Conservation (phyloP, 1,140 invertebrate species). For the Sitobion miscanthi region DNA sequence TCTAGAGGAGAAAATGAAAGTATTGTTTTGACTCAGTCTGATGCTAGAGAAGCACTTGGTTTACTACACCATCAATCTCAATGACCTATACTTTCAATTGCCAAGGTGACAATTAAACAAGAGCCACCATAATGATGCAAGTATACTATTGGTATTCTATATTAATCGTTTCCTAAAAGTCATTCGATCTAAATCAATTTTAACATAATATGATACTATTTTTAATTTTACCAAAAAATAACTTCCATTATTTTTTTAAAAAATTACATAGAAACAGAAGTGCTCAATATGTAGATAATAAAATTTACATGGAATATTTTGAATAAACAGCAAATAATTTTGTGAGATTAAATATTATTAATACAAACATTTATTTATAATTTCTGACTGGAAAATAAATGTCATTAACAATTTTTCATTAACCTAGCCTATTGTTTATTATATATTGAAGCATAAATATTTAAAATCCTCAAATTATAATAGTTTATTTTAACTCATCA, state of each 20-base stretch:
- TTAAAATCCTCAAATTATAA: not conserved
- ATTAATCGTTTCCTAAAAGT: constrained; percentile 1
- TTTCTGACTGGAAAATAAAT: not conserved
- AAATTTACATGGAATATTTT: not conserved
- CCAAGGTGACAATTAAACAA: constrained; percentile 30
- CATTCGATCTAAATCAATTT: not conserved
- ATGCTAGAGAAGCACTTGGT: constrained; percentile 51
- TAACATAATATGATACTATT: not conserved
- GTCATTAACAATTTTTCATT: not conserved
- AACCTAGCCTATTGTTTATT: constrained; percentile 19
- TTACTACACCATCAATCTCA: constrained; percentile 49
- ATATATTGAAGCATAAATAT: not conserved
- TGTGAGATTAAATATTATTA: not conserved
- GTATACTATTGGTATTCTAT: constrained; percentile 33
- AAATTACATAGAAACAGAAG: not conserved
- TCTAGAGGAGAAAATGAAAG: constrained; percentile 43
- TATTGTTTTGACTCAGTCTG: constrained; percentile 51
- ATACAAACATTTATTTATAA: not conserved
- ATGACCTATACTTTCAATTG: constrained; percentile 30
- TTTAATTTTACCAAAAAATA: constrained; percentile 23
- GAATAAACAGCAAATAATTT: not conserved
- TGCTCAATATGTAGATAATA: constrained; percentile 13
- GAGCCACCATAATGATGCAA: constrained; percentile 37
- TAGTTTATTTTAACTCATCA: not conserved
- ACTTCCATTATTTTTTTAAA: constrained; percentile 8